Evolutionary conservation across 2,888 invertebrate species (phyloP).

Genomic region (Antheraea assamensis): DNA sequence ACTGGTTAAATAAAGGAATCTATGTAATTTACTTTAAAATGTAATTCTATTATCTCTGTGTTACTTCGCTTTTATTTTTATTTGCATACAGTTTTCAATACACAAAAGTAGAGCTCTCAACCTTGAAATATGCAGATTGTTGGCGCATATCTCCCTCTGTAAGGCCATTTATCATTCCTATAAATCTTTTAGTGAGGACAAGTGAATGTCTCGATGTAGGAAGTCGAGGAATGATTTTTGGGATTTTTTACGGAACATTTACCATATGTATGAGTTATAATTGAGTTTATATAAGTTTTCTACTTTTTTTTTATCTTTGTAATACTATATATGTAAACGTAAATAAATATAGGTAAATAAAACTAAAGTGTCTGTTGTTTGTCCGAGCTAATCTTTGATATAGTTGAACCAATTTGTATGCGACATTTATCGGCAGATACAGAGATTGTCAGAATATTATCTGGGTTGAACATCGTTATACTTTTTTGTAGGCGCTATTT

Average conservation of each 20-base stretch:
- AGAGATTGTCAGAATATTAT: no score
- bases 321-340: no score
- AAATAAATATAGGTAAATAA: no score
- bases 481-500: no score
- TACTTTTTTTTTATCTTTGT: not conserved
- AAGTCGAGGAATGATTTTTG: not conserved
- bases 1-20: not conserved
- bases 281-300: not conserved
- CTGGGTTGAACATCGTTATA: no score
- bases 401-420: no score
- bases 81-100: not conserved
- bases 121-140: conserved; percentile 1
- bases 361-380: no score
- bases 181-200: not conserved
- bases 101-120: not conserved
- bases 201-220: not conserved
- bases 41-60: not conserved
- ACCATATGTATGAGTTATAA: not conserved
- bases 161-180: not conserved
- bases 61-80: not conserved
- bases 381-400: no score
- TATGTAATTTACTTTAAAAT: not conserved
- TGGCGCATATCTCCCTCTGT: not conserved
- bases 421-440: no score
- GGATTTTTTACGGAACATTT: not conserved